These are phyloP conservation scores for Ptiloglossa arizonensis DNA, from an alignment of 1,140 invertebrate genomes.

Conservation along the genomic window DNA sequence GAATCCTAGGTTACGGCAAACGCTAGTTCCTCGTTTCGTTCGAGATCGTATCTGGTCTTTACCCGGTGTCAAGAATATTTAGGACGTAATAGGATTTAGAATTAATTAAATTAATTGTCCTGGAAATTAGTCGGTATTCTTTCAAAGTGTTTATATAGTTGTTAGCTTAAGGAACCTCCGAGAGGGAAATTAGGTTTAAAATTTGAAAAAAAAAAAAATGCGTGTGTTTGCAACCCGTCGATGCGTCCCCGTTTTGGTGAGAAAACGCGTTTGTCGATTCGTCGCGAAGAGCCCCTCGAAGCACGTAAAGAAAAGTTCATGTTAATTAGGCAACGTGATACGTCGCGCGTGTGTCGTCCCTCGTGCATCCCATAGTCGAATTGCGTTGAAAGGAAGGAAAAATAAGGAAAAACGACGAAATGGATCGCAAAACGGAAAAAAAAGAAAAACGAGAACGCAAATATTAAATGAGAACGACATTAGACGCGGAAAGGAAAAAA, in stretches of 20 bases:
- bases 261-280: too few species aligned
- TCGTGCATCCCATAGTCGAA: slow-evolving; percentile 44
- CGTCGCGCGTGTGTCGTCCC: slow-evolving; percentile 17
- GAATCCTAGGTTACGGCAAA: too few species aligned
- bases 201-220: not conserved
- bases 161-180: slow-evolving; percentile 27
- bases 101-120: not conserved
- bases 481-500: slow-evolving; percentile 34
- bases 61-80: not conserved
- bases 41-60: too few species aligned
- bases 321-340: not conserved
- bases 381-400: slow-evolving; percentile 33
- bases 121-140: not conserved
- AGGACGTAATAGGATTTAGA: not conserved
- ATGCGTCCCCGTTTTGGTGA: not conserved
- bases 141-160: not conserved
- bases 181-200: slow-evolving; percentile 33
- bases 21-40: too few species aligned
- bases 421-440: slow-evolving; percentile 23
- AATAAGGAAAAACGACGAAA: slow-evolving; percentile 50
- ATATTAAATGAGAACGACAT: slow-evolving; percentile 42
- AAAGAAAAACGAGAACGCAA: slow-evolving; percentile 12
- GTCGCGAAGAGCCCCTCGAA: not conserved
- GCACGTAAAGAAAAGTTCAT: not conserved
- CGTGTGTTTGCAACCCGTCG: not conserved